Evolutionary conservation across 2,888 invertebrate species (phyloP).

Genomic region (Eilema caniola): DNA sequence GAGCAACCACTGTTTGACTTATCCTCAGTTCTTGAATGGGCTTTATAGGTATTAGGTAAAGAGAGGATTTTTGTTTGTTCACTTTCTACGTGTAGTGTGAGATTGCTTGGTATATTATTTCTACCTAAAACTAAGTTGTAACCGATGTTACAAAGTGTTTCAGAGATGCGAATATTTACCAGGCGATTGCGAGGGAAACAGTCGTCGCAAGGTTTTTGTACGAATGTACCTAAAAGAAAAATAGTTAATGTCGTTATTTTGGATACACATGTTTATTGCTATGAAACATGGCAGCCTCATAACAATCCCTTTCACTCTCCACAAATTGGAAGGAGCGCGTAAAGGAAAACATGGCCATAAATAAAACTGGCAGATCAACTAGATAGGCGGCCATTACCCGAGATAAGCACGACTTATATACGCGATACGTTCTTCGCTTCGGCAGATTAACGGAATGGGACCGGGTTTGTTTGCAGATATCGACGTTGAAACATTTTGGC

Average conservation of each 20-base stretch:
- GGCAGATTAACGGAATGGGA: slow-evolving; percentile 83
- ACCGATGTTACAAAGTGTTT: slow-evolving; percentile 31
- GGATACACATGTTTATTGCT: slow-evolving; percentile 86
- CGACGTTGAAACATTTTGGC: slow-evolving; percentile 81
- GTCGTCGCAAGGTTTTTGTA: slow-evolving; percentile 63
- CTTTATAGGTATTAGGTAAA: not conserved
- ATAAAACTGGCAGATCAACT: slow-evolving; percentile 86
- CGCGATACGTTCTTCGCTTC: slow-evolving; percentile 78
- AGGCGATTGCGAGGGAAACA: slow-evolving; percentile 63
- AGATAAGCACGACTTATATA: slow-evolving; percentile 85
- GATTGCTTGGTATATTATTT: slow-evolving; percentile 11
- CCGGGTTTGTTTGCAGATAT: slow-evolving; percentile 84
- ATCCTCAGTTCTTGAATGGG: not conserved
- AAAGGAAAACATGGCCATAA: slow-evolving; percentile 87
- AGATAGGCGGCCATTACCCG: slow-evolving; percentile 85
- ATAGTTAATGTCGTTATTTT: slow-evolving; percentile 84
- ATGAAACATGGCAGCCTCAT: slow-evolving; percentile 86
- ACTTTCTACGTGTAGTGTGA: not conserved
- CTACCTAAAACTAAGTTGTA: slow-evolving; percentile 15
- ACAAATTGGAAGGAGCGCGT: slow-evolving; percentile 86
- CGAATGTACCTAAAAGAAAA: slow-evolving; percentile 62
- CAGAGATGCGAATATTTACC: slow-evolving; percentile 29
- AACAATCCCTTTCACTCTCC: slow-evolving; percentile 87
- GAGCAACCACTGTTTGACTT: not conserved
- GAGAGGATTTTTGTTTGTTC: not conserved